phyloP scores from a whole-genome alignment of 30 jellyfish, hydroid and myxozoan genomes.

The Chrysaora quinquecirrha region DNA sequence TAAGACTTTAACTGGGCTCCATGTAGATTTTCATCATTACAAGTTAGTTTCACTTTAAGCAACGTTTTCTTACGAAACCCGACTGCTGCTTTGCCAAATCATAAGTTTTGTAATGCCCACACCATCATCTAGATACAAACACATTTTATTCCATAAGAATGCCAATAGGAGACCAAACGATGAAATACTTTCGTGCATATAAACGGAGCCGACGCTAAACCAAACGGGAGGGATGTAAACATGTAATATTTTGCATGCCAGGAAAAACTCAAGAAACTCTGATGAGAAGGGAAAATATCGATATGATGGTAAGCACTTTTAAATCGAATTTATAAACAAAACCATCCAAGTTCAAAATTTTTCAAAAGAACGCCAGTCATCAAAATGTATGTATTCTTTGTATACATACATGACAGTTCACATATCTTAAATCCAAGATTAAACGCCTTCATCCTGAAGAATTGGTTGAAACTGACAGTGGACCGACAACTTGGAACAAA shows the following conservation, averaged over 20 bases:
- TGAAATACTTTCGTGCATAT: slow-evolving; percentile 24
- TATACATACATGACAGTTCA: neutral
- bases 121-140: slow-evolving; percentile 20
- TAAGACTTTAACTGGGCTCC: no score
- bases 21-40: slow-evolving; percentile 34
- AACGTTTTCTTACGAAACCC: slow-evolving; percentile 1
- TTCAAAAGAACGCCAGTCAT: neutral
- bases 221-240: slow-evolving; percentile 32
- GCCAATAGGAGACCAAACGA: slow-evolving; percentile 27
- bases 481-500: slow-evolving; percentile 3
- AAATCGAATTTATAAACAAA: neutral
- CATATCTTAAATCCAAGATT: slow-evolving; percentile 8
- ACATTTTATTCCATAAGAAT: slow-evolving; percentile 1
- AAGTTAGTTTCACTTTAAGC: neutral
- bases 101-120: no score
- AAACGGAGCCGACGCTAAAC: slow-evolving; percentile 36
- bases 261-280: slow-evolving; percentile 15
- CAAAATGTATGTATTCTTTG: neutral
- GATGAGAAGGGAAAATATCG: slow-evolving; percentile 25
- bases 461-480: neutral
- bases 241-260: slow-evolving; percentile 23
- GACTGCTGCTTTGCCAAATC: no score
- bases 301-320: slow-evolving; percentile 22
- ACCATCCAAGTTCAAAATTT: neutral
- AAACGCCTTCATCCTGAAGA: neutral